These are phyloP conservation scores for Muscicapa striata DNA, from an alignment of 2,797 vertebrate genomes.

Conservation along the genomic window DNA sequence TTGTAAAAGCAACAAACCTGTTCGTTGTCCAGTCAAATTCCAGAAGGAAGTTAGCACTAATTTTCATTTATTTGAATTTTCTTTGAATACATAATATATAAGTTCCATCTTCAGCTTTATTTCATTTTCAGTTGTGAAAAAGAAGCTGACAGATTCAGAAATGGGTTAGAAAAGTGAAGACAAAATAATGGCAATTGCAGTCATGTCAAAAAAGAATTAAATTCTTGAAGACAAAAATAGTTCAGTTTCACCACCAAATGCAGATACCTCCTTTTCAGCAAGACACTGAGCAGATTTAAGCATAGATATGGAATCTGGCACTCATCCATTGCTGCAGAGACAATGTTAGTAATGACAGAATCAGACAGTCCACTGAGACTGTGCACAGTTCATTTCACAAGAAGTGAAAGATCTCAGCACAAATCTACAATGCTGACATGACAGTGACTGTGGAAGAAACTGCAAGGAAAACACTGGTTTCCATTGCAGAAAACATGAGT, in stretches of 20 bases:
- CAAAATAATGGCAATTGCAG: slow-evolving; percentile 13
- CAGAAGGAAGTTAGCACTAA: not conserved
- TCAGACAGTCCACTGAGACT: not conserved
- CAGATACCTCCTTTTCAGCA: slow-evolving; percentile 27
- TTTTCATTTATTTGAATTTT: not conserved
- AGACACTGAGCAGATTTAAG: slow-evolving; percentile 22
- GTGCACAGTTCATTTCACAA: slow-evolving; percentile 17
- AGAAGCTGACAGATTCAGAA: slow-evolving; percentile 2
- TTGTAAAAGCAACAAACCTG: not conserved
- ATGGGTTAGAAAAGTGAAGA: slow-evolving; percentile 21
- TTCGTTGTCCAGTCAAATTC: not conserved
- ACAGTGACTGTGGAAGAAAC: not conserved
- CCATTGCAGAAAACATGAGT: not conserved
- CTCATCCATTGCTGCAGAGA: slow-evolving; percentile 29
- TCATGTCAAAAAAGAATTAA: not conserved
- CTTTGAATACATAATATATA: not conserved
- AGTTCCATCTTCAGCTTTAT: not conserved
- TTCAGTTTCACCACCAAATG: slow-evolving; percentile 25
- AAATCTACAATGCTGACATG: not conserved
- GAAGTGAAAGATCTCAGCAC: slow-evolving; percentile 21
- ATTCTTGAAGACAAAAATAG: slow-evolving; percentile 33
- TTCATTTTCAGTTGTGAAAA: slow-evolving; percentile 21
- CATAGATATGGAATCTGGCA: slow-evolving; percentile 11
- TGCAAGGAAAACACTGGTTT: not conserved
- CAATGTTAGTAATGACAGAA: slow-evolving; percentile 31